phyloP scores from a whole-genome alignment of 1,140 invertebrate genomes.

The Laodelphax striatellus region DNA sequence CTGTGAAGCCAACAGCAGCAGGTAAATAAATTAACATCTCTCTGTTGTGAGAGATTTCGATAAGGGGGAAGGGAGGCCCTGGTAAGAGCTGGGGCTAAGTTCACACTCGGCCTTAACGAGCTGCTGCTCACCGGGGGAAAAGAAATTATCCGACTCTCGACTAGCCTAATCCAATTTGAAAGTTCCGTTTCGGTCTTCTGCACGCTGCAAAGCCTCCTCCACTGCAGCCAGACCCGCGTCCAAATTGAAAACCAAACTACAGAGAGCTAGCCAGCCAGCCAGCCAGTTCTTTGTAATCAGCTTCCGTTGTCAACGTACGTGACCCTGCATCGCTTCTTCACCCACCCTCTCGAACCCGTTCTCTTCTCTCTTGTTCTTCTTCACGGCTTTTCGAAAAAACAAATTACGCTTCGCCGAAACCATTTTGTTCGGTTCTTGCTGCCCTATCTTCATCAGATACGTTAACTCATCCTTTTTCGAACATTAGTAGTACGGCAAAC shows the following conservation, averaged over 20 bases:
- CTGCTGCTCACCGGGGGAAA: background rate
- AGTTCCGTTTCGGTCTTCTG: background rate
- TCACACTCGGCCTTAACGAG: background rate
- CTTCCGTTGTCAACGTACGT: background rate
- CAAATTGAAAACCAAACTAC: slow-evolving; percentile 2
- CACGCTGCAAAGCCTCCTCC: background rate
- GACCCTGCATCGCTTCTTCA: background rate
- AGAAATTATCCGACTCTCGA: slow-evolving; percentile 2
- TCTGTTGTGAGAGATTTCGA: background rate
- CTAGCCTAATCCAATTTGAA: slow-evolving; percentile 3
- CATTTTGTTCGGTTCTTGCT: no score
- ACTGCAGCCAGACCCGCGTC: background rate
- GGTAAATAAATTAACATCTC: slow-evolving; percentile 1
- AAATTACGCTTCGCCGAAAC: no score
- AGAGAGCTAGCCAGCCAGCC: no score
- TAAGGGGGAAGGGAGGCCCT: no score
- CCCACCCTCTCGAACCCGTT: background rate
- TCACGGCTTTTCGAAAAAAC: no score
- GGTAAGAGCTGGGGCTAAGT: background rate
- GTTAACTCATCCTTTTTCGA: no score
- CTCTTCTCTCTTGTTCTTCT: background rate
- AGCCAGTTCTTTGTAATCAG: slow-evolving; percentile 1
- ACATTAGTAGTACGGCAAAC: no score
- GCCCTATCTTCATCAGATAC: no score
- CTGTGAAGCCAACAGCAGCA: background rate